Percentiles rank a stretch among this genome's conserved stretches.
phyloP scores from a whole-genome alignment of 2,888 invertebrate genomes.

The Geotrupes spiniger region DNA sequence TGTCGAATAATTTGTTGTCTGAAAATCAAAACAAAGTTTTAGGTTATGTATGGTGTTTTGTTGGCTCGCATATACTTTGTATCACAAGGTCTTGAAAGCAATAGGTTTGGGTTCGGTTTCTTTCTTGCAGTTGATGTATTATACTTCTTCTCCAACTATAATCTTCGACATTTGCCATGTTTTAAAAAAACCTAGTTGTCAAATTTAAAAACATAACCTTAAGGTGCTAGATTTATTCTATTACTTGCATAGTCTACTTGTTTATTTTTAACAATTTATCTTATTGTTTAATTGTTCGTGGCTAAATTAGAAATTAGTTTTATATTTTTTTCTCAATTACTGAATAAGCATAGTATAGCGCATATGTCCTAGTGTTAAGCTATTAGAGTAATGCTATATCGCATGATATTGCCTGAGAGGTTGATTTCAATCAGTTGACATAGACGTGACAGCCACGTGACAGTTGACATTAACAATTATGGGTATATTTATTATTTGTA shows the following conservation, averaged over 20 bases:
- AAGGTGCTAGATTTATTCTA: constrained; percentile 4
- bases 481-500: no score
- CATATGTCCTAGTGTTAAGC: no score
- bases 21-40: constrained; percentile 31
- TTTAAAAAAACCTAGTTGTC: constrained; percentile 19
- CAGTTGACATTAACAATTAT: no score
- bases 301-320: no score
- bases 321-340: no score
- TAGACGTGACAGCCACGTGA: no score
- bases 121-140: constrained; percentile 65
- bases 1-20: constrained; percentile 88
- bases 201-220: constrained; percentile 24
- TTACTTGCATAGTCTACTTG: constrained; percentile 2
- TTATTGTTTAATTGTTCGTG: no score
- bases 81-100: constrained; percentile 77
- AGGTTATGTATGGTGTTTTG: constrained; percentile 19
- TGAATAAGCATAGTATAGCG: no score
- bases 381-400: no score
- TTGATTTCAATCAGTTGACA: no score
- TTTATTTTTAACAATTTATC: background rate
- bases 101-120: constrained; percentile 72
- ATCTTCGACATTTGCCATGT: constrained; percentile 37
- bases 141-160: constrained; percentile 69
- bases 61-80: constrained; percentile 75
- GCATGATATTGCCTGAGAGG: no score